phyloP scores from a whole-genome alignment of 2,888 invertebrate species.

The Agriopis marginaria region DNA sequence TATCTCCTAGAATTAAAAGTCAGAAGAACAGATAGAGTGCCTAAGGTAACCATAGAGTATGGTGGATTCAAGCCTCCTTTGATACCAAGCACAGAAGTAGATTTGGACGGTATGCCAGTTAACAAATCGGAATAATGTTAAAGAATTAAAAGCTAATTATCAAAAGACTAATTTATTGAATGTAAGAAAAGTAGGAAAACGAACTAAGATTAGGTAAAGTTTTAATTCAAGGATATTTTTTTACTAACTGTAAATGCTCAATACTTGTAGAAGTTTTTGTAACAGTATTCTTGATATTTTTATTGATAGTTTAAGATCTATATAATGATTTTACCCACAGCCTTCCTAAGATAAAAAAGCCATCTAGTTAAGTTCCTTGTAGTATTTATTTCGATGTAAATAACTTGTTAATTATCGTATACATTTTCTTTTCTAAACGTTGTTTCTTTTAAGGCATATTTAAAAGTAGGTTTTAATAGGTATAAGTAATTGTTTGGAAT shows the following conservation, averaged over 20 bases:
- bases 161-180: conserved; percentile 16
- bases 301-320: background rate
- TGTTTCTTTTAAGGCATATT: background rate
- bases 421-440: conserved; percentile 3
- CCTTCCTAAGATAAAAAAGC: conserved; percentile 32
- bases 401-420: conserved; percentile 23
- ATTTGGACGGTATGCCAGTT: conserved; percentile 89
- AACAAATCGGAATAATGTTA: conserved; percentile 59
- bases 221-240: no score
- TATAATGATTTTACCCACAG: conserved; percentile 2
- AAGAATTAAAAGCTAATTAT: background rate
- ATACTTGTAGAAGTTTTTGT: background rate
- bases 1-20: conserved; percentile 74
- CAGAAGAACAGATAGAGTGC: conserved; percentile 86
- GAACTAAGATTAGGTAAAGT: no score
- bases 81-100: conserved; percentile 92
- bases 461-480: background rate
- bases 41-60: conserved; percentile 88
- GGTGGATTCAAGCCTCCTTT: conserved; percentile 94
- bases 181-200: background rate
- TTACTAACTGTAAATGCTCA: background rate
- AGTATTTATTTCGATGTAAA: conserved; percentile 42
- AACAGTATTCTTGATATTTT: background rate
- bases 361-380: conserved; percentile 44
- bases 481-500: no score